Evolutionary conservation across 2,888 invertebrate species (phyloP).

Genomic region (Aspidapion aeneum): DNA sequence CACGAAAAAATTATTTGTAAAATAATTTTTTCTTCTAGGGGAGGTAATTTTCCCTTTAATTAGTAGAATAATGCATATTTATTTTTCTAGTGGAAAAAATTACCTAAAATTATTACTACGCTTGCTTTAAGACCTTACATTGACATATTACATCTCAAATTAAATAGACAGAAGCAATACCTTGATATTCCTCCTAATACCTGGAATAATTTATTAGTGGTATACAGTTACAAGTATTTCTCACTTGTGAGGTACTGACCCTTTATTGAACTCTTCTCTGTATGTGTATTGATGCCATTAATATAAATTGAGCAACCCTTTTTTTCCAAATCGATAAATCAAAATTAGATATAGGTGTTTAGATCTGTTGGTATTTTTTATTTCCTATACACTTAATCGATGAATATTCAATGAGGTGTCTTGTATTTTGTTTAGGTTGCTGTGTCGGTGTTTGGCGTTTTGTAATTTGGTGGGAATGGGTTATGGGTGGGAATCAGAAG

Average conservation of each 20-base stretch:
- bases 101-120: no score
- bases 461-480: neutral
- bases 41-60: no score
- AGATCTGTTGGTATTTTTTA: neutral
- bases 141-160: no score
- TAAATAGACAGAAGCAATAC: no score
- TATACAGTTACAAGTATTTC: neutral
- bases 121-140: no score
- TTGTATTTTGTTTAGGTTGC: neutral
- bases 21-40: no score
- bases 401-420: neutral
- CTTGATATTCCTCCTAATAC: neutral
- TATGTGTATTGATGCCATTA: neutral
- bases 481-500: neutral
- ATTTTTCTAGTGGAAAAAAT: no score
- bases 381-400: neutral
- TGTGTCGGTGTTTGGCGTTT: neutral
- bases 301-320: neutral
- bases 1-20: no score
- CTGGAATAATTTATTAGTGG: neutral
- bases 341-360: neutral
- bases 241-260: neutral
- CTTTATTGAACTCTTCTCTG: no score
- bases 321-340: neutral
- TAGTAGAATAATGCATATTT: no score